Conservation (phyloP, 30 jellyfish, hydroid and myxozoan genomes). For the Pseudorhiza aurosa region DNA sequence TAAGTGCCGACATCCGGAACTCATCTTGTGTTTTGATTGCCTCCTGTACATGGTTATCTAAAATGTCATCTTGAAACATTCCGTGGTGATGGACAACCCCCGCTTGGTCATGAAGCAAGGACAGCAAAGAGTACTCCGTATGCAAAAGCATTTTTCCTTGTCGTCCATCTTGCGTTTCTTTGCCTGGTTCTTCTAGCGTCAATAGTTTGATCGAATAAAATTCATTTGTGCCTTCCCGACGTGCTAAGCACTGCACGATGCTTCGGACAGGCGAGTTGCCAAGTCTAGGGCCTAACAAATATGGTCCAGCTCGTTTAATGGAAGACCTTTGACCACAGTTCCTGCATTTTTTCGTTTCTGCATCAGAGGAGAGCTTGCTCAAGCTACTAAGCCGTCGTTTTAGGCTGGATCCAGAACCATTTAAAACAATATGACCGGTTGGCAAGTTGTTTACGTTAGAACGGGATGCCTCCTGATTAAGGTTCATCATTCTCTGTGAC, state of each 20-base stretch:
- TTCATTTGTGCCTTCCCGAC: constrained; percentile 89
- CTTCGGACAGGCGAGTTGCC: constrained; percentile 94
- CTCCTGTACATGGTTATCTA: constrained; percentile 70
- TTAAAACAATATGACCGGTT: constrained; percentile 59
- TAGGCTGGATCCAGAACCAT: constrained; percentile 71
- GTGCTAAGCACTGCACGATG: constrained; percentile 92
- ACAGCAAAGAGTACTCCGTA: constrained; percentile 88
- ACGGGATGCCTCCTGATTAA: constrained; percentile 23
- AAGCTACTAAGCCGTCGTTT: constrained; percentile 58
- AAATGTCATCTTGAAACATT: constrained; percentile 89
- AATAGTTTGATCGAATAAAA: constrained; percentile 82
- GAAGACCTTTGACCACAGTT: constrained; percentile 64
- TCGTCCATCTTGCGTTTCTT: constrained; percentile 79
- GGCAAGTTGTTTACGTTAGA: constrained; percentile 29
- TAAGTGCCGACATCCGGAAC: not conserved
- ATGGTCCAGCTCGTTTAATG: constrained; percentile 94
- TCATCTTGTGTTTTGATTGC: constrained; percentile 48
- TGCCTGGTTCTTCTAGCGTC: constrained; percentile 68
- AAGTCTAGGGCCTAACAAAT: constrained; percentile 90
- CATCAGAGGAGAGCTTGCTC: constrained; percentile 10
- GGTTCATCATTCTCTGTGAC: too few species aligned
- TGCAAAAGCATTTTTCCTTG: constrained; percentile 97
- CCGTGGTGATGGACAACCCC: constrained; percentile 98
- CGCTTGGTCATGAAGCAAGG: constrained; percentile 83
- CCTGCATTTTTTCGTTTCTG: constrained; percentile 60